Evolutionary conservation across 1,140 invertebrate species (phyloP).

Genomic region (Polypedilum pembai): DNA sequence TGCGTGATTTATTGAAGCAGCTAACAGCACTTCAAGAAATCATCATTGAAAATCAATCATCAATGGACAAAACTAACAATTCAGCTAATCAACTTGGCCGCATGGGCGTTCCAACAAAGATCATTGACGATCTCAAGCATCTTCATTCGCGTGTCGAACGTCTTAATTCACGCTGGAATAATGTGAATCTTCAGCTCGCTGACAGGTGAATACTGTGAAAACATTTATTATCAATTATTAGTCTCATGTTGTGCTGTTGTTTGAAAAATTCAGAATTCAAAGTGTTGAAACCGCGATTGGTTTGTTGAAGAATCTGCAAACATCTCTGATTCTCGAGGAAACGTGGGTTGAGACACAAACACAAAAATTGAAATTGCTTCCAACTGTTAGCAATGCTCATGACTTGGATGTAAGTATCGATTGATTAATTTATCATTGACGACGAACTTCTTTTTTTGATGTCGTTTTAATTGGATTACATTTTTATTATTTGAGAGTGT

Average conservation of each 20-base stretch:
- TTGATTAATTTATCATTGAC: constrained; percentile 4
- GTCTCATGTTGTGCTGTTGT: background rate
- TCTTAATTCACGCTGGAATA: constrained; percentile 76
- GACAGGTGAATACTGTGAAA: constrained; percentile 56
- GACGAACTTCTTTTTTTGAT: background rate
- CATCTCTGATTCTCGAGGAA: constrained; percentile 76
- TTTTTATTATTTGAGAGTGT: background rate
- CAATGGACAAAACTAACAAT: constrained; percentile 76
- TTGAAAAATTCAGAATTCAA: constrained; percentile 54
- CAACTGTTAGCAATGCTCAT: constrained; percentile 43
- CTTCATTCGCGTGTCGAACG: constrained; percentile 80
- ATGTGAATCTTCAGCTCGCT: constrained; percentile 74
- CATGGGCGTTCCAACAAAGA: constrained; percentile 52
- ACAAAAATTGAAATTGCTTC: constrained; percentile 41
- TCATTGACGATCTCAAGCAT: constrained; percentile 74
- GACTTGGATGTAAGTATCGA: constrained; percentile 43
- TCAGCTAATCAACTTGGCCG: constrained; percentile 73
- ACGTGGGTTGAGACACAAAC: constrained; percentile 74
- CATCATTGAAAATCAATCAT: constrained; percentile 67
- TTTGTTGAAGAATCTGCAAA: constrained; percentile 77
- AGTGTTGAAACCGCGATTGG: constrained; percentile 80
- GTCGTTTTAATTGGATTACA: background rate
- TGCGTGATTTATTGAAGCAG: constrained; percentile 48
- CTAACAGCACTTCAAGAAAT: constrained; percentile 55
- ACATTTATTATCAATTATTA: background rate